Percentiles rank a stretch among this genome's conserved stretches.
Conservation (phyloP, 1,140 invertebrate genomes). For the Trichomalopsis sarcophagae region DNA sequence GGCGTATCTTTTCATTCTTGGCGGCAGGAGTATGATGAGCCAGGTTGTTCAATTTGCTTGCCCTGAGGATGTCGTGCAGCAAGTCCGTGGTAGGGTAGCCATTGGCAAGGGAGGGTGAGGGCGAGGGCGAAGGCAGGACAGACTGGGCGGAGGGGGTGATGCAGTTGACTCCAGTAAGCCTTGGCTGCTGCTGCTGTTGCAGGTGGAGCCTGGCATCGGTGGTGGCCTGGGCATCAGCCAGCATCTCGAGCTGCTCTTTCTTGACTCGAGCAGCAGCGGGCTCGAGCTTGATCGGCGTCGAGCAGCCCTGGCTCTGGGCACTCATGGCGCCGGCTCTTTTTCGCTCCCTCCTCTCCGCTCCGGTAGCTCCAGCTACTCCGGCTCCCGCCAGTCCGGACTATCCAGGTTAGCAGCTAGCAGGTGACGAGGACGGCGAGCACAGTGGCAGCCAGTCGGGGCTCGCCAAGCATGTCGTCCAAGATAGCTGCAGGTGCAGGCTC, state of each 20-base stretch:
- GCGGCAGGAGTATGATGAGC: constrained; percentile 61
- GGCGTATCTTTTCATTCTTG: constrained; percentile 72
- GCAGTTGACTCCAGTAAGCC: background rate
- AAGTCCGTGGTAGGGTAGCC: constrained; percentile 67
- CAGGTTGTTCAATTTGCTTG: constrained; percentile 64
- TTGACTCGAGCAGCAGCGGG: constrained; percentile 30
- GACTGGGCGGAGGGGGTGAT: background rate
- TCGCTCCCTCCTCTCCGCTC: constrained; percentile 46
- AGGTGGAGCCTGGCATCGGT: background rate
- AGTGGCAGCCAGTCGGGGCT: background rate
- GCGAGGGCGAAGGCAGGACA: background rate
- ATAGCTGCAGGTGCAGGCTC: background rate
- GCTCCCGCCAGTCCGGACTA: background rate
- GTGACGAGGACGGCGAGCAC: background rate
- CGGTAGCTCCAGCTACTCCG: constrained; percentile 41
- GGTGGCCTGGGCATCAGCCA: background rate
- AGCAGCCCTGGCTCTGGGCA: constrained; percentile 54
- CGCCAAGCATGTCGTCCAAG: background rate
- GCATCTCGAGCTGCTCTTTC: constrained; percentile 42
- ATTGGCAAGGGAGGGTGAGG: constrained; percentile 56
- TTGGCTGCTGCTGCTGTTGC: background rate
- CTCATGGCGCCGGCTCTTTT: constrained; percentile 59
- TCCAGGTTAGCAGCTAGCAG: constrained; percentile 35
- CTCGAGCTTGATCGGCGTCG: constrained; percentile 30
- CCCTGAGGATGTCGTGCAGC: constrained; percentile 66